Evolutionary conservation across 1,140 invertebrate genomes (phyloP), one percentile per base, ranked within the genome.

Genomic region (Zaprionus nigranus): DNA sequence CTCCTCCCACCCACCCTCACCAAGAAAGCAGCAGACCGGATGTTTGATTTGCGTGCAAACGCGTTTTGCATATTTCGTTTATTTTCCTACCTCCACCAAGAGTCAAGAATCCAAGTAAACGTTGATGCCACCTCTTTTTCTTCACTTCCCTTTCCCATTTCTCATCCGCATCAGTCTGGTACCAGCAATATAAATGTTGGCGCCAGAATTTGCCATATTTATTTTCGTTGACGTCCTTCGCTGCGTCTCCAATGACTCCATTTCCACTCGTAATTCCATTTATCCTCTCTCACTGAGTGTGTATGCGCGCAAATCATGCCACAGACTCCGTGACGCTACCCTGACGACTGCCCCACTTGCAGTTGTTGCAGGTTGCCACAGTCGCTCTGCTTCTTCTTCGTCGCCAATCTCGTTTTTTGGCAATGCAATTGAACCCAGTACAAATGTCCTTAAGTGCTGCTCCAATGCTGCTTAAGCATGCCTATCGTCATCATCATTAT

Each of bases 311-410:
- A 43, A 43, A 54, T 54, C 57, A 49, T 74, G 65, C 40, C 75
- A 68, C 75, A 81, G 79, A 85, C 78, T 81, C 62, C 54, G 46
- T 60, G 82, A 78, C 82, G 82, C 24, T 62, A 61, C 30, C 24
- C 54, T 38, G 53, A 6, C 13, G 26, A 28, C 12, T 54, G 13
- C 24, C 17, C 26, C 26, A 30, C n/a, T 15, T 30, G 53, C 38
- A 22, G 46, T 40, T 38, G 62, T 80, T 74, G 78, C 75, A 43
- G 40, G 64, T 69, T 78, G 79, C 64, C 49, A 79, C 74, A 53
- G 73, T 80, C 46, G 53, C 15, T 59, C 34, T 13, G 40, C 40
- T 30, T 40, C 9, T 4, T 24, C 9, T 2, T 24, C 13, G 3
- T 62, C 24, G 2, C 40, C 40, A 46, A 54, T 62, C 43, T 36